phyloP scores from a whole-genome alignment of 2,888 invertebrate species.

The Ichneumoninae sp. region DNA sequence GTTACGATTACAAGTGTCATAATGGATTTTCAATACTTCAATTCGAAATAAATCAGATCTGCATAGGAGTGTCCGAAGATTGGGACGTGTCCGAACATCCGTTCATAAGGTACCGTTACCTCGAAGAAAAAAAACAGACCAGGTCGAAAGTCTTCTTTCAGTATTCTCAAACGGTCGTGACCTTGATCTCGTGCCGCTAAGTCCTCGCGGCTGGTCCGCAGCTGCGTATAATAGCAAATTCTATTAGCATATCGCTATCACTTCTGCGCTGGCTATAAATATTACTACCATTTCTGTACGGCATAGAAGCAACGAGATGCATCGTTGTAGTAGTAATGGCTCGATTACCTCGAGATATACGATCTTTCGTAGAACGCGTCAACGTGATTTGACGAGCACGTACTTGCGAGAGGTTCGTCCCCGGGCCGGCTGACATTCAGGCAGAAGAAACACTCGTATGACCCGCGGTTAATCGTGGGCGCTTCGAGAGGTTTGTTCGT shows the following conservation, averaged over 20 bases:
- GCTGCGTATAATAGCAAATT: neutral
- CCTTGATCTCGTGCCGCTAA: constrained; percentile 40
- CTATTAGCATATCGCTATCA: neutral
- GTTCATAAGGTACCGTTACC: too few species aligned
- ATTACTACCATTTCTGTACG: neutral
- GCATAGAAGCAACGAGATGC: neutral
- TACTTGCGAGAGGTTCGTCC: neutral
- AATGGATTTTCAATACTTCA: too few species aligned
- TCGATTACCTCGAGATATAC: neutral
- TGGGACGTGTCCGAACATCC: too few species aligned
- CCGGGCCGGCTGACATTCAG: neutral
- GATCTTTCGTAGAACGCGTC: constrained; percentile 11
- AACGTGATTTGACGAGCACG: constrained; percentile 17
- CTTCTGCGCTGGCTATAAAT: neutral
- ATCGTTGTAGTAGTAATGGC: neutral
- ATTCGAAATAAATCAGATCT: too few species aligned
- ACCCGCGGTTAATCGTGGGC: constrained; percentile 58
- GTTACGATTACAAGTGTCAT: too few species aligned
- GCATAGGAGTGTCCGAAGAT: too few species aligned
- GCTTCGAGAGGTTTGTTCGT: constrained; percentile 45
- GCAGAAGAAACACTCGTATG: constrained; percentile 12
- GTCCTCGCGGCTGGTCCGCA: constrained; percentile 4
- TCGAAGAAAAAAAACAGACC: neutral
- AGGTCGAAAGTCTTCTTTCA: constrained; percentile 9
- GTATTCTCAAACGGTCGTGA: constrained; percentile 26